Percentiles rank a stretch among this genome's conserved stretches.
Conservation (phyloP, 1,140 invertebrate species). For the Anastrepha obliqua region DNA sequence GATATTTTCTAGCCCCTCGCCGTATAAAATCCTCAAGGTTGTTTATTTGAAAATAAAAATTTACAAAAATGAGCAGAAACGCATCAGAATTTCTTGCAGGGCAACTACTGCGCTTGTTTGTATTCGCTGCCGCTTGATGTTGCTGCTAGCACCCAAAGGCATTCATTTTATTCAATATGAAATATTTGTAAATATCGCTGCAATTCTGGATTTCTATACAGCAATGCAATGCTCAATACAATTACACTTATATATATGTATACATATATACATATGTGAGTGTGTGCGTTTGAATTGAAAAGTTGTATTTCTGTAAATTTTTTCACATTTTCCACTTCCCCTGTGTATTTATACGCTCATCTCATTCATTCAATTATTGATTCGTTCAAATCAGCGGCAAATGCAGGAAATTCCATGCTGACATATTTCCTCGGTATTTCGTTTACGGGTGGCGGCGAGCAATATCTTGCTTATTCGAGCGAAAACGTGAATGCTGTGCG, state of each 20-base stretch:
- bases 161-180: conserved; percentile 57
- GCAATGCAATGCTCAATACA: conserved; percentile 5
- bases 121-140: not conserved
- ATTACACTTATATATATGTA: no score
- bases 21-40: no score
- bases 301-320: not conserved
- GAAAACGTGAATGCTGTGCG: not conserved
- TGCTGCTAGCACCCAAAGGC: conserved; percentile 29
- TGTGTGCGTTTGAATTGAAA: not conserved
- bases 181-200: conserved; percentile 54
- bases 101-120: not conserved
- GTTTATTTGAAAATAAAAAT: no score
- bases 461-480: not conserved
- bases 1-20: no score
- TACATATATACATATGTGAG: not conserved
- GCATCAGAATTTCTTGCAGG: no score
- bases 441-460: not conserved
- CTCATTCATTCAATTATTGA: conserved; percentile 31
- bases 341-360: not conserved
- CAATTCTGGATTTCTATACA: not conserved
- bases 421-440: conserved; percentile 36
- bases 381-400: conserved; percentile 53
- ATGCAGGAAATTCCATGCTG: conserved; percentile 37
- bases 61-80: no score
- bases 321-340: not conserved